Base-by-base conservation (phyloP, 2,113 vertebrate genomes). In the Lepus europaeus region DNA sequence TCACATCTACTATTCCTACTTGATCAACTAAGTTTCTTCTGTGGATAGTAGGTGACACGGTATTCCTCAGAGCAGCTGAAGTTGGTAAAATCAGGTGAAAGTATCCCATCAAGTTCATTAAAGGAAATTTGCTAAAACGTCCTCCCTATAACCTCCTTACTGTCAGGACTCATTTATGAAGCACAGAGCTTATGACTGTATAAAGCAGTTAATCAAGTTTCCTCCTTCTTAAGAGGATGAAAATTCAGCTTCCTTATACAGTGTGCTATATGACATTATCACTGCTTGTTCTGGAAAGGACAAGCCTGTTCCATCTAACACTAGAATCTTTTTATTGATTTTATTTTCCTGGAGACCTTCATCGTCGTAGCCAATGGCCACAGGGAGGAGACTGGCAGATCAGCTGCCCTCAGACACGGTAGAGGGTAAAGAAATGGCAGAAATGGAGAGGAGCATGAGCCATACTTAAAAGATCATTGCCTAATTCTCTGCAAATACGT, bases 71-170 rank as follows among this genome's bases (percentile, higher is more conserved):
- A 97, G 95, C 61, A 97, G 94, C 95, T 96, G 97, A 97, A 94
- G 61, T 70, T 72, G 87, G 53, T 90, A 93, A 98, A 97, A 97
- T 96, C 97, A 98, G 94, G 97, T 97, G 95, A 98, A 94, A 96
- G 89, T 84, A 96, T 97, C 96, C 93, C 95, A 98, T 97, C 95
- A 95, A 97, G 96, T 98, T 96, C 94, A 96, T 89, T 97, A 96
- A 97, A 98, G 86, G 77, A 97, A 97, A 97, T 98, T 97, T 96
- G 93, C 97, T 97, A 97, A 98, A 96, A 45, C 93, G 97, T 96
- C 96, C 97, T 97, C 96, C 96, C 74, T 97, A 86, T 98, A 98
- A 98, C 97, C 97, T 98, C 95, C 97, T 97, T 97, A 97, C 95
- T 96, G 95, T 97, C 97, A 97, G 90, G 93, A 97, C 79, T 95